Conservation (phyloP, 1,140 invertebrate species). For the Zophobas morio region DNA sequence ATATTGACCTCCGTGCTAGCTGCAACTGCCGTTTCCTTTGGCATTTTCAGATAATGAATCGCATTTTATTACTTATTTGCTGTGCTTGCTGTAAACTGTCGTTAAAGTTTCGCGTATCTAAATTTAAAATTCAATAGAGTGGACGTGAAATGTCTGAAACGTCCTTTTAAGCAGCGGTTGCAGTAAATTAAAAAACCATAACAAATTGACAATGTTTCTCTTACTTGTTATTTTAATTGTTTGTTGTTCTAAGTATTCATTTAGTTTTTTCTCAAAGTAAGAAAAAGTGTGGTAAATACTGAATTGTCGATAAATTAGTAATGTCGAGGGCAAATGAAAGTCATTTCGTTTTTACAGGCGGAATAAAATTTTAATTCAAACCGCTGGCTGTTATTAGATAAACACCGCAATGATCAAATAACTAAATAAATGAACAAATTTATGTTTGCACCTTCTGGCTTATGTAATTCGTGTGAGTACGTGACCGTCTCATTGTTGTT, state of each 20-base stretch:
- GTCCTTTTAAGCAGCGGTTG: too few relatives aligned
- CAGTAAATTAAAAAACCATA: too few relatives aligned
- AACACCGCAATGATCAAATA: not conserved
- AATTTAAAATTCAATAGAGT: too few relatives aligned
- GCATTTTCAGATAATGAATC: too few relatives aligned
- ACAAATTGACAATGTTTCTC: too few relatives aligned
- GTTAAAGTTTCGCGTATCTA: too few relatives aligned
- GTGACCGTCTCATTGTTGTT: not conserved
- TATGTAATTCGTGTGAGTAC: conserved; percentile 1
- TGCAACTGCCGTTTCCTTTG: too few relatives aligned
- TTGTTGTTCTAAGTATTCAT: not conserved
- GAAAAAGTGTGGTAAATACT: conserved; percentile 20
- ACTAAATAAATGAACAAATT: conserved; percentile 11
- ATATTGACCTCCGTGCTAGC: too few relatives aligned
- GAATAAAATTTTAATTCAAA: not conserved
- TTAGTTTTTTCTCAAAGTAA: conserved; percentile 10
- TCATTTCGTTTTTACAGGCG: not conserved
- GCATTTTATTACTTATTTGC: too few relatives aligned
- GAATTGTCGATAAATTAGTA: conserved; percentile 6
- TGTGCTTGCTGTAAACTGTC: too few relatives aligned
- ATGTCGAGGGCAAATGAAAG: conserved; percentile 24
- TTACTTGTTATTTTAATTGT: too few relatives aligned
- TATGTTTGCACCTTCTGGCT: not conserved
- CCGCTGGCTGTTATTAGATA: not conserved
- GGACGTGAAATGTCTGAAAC: too few relatives aligned